A percentile compares a stretch with the other conserved stretches of the same genome.
phyloP scores from a whole-genome alignment of 2,888 invertebrate genomes.

The Marasmarcha lunaedactyla region DNA sequence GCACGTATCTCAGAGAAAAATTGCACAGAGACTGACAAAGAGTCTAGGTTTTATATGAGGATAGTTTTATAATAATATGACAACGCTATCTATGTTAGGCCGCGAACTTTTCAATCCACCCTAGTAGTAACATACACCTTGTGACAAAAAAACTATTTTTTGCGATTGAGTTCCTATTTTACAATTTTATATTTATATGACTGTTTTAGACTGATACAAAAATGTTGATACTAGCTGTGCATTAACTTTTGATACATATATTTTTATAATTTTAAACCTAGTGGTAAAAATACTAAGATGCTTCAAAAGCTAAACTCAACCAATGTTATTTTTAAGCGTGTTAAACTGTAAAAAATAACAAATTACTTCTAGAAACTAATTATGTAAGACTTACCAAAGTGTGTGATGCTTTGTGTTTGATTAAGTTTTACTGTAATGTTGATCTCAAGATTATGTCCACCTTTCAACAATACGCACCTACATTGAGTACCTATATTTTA shows the following conservation, averaged over 20 bases:
- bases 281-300: conserved; percentile 10
- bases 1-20: too few relatives aligned
- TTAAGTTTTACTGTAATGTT: conserved; percentile 4
- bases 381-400: too few relatives aligned
- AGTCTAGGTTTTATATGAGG: too few relatives aligned
- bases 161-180: background rate
- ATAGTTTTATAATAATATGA: too few relatives aligned
- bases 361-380: too few relatives aligned
- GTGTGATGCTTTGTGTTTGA: too few relatives aligned
- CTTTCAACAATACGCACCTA: conserved; percentile 4
- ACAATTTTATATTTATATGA: conserved; percentile 3
- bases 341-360: conserved; percentile 9
- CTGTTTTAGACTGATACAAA: conserved; percentile 4
- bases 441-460: conserved; percentile 6
- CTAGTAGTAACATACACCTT: too few relatives aligned
- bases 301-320: conserved; percentile 10
- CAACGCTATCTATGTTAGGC: too few relatives aligned
- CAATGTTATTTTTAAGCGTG: conserved; percentile 7
- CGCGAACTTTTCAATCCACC: too few relatives aligned
- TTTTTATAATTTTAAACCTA: conserved; percentile 11
- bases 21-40: too few relatives aligned
- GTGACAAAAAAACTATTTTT: background rate
- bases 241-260: conserved; percentile 5
- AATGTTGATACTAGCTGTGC: conserved; percentile 5
- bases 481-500: conserved; percentile 5